phyloP scores from a whole-genome alignment of 2,888 invertebrate genomes.

The Cheilosia scutellata region DNA sequence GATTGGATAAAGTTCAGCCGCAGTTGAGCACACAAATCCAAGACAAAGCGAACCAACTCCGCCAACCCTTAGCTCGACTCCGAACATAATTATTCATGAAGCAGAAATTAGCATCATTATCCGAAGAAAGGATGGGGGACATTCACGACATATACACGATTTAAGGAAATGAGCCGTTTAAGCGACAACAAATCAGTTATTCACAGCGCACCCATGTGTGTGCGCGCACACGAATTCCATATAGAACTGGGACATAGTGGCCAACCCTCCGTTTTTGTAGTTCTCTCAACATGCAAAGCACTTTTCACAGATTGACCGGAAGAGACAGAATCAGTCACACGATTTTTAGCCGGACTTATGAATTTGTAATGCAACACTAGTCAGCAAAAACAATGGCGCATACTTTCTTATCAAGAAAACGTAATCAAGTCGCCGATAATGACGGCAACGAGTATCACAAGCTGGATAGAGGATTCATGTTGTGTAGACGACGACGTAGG shows the following conservation, averaged over 20 bases:
- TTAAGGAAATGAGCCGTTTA: constrained; percentile 74
- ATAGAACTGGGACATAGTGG: constrained; percentile 20
- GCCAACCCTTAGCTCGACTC: constrained; percentile 31
- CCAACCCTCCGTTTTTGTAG: constrained; percentile 12
- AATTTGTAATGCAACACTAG: constrained; percentile 27
- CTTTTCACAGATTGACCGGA: constrained; percentile 37
- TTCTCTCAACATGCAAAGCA: constrained; percentile 6
- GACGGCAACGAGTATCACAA: constrained; percentile 8
- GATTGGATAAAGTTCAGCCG: constrained; percentile 36
- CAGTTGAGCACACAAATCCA: constrained; percentile 20
- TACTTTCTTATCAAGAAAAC: constrained; percentile 63
- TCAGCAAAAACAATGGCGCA: constrained; percentile 40
- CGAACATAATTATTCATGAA: constrained; percentile 59
- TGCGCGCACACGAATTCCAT: constrained; percentile 3
- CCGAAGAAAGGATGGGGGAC: not conserved
- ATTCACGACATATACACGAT: not conserved
- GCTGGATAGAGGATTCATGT: constrained; percentile 22
- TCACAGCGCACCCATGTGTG: constrained; percentile 53
- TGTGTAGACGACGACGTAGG: constrained; percentile 5
- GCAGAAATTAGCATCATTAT: constrained; percentile 56
- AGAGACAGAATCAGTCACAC: constrained; percentile 51
- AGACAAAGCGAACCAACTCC: constrained; percentile 22
- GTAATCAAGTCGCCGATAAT: constrained; percentile 54
- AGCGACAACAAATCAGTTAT: constrained; percentile 74
- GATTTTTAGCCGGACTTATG: constrained; percentile 40